These are phyloP conservation scores for Pediacus dermestoides DNA, from an alignment of 2,888 invertebrate genomes.

Conservation along the genomic window DNA sequence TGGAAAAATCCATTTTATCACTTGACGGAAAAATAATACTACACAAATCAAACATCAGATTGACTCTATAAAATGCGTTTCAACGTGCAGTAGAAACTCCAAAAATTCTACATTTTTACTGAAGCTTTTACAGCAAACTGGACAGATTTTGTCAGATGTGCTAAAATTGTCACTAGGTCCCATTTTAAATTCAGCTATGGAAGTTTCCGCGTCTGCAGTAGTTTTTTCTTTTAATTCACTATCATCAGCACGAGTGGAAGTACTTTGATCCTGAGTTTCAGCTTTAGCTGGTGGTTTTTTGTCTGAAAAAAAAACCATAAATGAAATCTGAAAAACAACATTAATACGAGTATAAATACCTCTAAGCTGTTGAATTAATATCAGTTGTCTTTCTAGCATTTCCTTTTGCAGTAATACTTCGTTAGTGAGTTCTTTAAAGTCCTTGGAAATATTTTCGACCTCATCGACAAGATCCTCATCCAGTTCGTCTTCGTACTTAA, in stretches of 20 bases:
- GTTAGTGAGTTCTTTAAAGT: conserved; percentile 60
- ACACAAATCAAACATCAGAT: too few relatives aligned
- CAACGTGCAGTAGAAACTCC: conserved; percentile 71
- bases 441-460: conserved; percentile 62
- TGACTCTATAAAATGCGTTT: conserved; percentile 67
- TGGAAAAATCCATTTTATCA: too few relatives aligned
- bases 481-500: conserved; percentile 60
- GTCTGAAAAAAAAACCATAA: conserved; percentile 24
- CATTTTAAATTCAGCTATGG: conserved; percentile 12
- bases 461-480: conserved; percentile 61
- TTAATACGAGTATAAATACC: conserved; percentile 35
- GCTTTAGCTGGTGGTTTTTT: conserved; percentile 26
- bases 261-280: conserved; percentile 28
- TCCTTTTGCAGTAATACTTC: conserved; percentile 48
- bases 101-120: conserved; percentile 57
- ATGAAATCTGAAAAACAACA: conserved; percentile 4
- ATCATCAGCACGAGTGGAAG: conserved; percentile 25
- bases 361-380: conserved; percentile 49
- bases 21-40: too few relatives aligned
- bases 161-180: too few relatives aligned
- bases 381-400: conserved; percentile 54
- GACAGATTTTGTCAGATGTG: conserved; percentile 60
- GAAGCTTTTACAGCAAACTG: conserved; percentile 69
- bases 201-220: conserved; percentile 27
- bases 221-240: conserved; percentile 27